Percentiles rank a stretch among this genome's conserved stretches.
Evolutionary conservation across 2,113 vertebrate species (phyloP).

Genomic region (Dipodomys merriami): DNA sequence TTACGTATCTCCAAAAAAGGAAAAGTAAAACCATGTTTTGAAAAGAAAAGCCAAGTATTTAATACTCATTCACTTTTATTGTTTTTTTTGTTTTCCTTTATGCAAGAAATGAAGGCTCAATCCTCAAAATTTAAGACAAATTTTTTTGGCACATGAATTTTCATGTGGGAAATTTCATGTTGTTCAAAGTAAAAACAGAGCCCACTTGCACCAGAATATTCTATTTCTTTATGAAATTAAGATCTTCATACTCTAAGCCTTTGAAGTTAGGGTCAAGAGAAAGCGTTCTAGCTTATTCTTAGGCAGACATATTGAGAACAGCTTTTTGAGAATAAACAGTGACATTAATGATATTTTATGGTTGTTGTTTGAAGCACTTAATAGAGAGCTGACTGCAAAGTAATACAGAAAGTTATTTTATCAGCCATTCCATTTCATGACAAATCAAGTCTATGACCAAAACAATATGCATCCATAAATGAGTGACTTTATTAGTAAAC

Average conservation of each 20-base stretch:
- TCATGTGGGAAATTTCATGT: background rate
- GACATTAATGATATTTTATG: background rate
- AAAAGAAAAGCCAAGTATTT: constrained; percentile 21
- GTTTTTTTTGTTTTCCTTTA: background rate
- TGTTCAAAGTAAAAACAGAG: background rate
- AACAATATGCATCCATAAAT: background rate
- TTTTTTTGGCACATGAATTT: background rate
- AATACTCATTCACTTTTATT: constrained; percentile 20
- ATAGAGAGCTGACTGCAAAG: background rate
- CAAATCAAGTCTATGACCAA: background rate
- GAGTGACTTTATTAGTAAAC: background rate
- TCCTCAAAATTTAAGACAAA: background rate
- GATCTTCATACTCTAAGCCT: background rate
- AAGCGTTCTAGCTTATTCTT: background rate
- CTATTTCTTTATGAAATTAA: constrained; percentile 2
- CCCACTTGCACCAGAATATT: background rate
- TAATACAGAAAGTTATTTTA: background rate
- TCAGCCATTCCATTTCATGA: background rate
- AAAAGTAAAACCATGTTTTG: constrained; percentile 42
- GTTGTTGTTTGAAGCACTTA: constrained; percentile 12
- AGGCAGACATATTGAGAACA: background rate
- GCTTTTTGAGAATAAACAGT: background rate
- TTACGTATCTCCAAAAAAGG: constrained; percentile 69
- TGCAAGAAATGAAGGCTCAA: background rate
- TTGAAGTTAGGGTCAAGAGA: background rate